These are phyloP conservation scores for Xerus rutilus DNA, from an alignment of 2,797 vertebrate genomes.

Conservation along the genomic window DNA sequence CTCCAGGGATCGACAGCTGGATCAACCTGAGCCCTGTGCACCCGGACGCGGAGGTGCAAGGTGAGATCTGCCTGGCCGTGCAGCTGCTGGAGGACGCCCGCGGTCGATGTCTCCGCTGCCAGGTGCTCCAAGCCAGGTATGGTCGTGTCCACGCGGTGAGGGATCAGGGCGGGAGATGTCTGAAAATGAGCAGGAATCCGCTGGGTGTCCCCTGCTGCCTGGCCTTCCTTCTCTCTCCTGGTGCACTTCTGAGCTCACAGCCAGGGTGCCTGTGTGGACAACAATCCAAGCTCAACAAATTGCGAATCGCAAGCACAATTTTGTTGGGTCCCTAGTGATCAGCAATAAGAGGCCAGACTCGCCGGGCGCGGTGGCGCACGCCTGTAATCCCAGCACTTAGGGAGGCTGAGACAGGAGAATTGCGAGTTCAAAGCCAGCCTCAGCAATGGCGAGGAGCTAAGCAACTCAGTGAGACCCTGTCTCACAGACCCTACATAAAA, in stretches of 20 bases:
- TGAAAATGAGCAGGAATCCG: background rate
- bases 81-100: slow-evolving; percentile 86
- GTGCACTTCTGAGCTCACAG: background rate
- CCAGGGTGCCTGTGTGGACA: background rate
- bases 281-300: background rate
- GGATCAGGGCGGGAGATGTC: background rate
- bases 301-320: background rate
- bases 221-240: background rate
- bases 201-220: background rate
- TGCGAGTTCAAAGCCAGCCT: too few relatives aligned
- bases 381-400: too few relatives aligned
- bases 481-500: too few relatives aligned
- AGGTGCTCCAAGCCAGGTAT: slow-evolving; percentile 94
- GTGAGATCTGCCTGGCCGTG: slow-evolving; percentile 93
- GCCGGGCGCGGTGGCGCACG: too few relatives aligned
- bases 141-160: rapidly evolving
- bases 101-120: slow-evolving; percentile 90
- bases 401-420: too few relatives aligned
- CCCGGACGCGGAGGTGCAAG: slow-evolving; percentile 94
- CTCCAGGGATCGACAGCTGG: slow-evolving; percentile 93
- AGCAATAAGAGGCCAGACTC: background rate
- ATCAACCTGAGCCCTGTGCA: slow-evolving; percentile 92
- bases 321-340: background rate
- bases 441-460: too few relatives aligned
- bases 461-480: too few relatives aligned